These are phyloP conservation scores for Cossypha niveicapilla DNA, from an alignment of 2,797 vertebrate species.

Conservation along the genomic window DNA sequence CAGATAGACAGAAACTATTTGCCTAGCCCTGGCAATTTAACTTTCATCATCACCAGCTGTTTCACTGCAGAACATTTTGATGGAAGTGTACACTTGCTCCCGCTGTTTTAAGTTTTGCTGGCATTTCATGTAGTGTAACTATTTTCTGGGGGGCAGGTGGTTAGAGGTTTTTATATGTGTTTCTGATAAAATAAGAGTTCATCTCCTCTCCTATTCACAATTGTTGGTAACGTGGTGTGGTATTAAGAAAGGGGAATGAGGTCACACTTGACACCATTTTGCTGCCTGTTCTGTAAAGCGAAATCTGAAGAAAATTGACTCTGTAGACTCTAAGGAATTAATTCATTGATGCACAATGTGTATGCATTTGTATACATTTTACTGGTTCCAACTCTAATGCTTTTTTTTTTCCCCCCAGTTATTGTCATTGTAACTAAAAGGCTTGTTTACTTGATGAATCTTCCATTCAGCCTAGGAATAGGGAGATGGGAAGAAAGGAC, in stretches of 20 bases:
- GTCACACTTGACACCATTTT: neutral
- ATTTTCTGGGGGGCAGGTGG: neutral
- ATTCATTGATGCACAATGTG: neutral
- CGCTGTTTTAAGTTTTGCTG: neutral
- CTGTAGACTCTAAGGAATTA: neutral
- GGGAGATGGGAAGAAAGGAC: neutral
- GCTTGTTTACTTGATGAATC: neutral
- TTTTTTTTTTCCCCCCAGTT: neutral
- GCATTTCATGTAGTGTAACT: neutral
- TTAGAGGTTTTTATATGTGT: neutral
- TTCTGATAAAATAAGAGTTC: neutral
- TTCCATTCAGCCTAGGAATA: neutral
- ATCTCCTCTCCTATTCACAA: neutral
- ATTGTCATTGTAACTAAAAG: neutral
- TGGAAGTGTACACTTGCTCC: neutral
- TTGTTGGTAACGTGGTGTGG: accelerated
- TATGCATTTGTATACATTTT: neutral
- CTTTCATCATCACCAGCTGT: neutral
- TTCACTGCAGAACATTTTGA: neutral
- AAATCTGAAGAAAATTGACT: neutral
- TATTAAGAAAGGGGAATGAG: neutral
- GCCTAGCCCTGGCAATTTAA: neutral
- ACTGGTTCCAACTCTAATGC: neutral
- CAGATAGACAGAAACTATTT: neutral
- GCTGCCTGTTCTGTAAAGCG: neutral